Conservation (phyloP, 1,140 invertebrate species). For the Drosophila mayri region DNA sequence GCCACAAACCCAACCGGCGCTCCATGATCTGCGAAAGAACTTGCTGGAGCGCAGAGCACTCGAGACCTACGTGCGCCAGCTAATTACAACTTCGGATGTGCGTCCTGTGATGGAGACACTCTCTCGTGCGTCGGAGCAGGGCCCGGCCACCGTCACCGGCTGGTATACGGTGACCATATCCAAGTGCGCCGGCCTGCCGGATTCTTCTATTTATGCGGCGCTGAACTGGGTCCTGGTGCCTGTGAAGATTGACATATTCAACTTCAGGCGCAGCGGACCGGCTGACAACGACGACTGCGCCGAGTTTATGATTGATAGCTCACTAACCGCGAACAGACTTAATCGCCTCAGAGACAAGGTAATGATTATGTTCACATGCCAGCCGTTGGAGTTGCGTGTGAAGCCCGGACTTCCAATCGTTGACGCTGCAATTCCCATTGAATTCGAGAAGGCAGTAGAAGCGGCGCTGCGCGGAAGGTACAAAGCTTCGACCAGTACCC, state of each 20-base stretch:
- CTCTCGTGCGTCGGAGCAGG: constrained; percentile 1
- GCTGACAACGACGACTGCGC: background rate
- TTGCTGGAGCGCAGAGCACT: background rate
- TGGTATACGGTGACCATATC: constrained; percentile 48
- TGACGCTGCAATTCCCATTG: background rate
- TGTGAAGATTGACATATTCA: constrained; percentile 24
- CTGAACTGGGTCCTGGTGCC: constrained; percentile 47
- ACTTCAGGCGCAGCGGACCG: constrained; percentile 34
- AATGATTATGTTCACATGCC: constrained; percentile 6
- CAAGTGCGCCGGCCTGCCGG: constrained; percentile 20
- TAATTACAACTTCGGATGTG: background rate
- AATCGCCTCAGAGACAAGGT: constrained; percentile 25
- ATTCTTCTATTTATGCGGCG: constrained; percentile 30
- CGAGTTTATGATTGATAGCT: constrained; percentile 46
- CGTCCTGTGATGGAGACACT: constrained; percentile 15
- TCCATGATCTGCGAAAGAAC: constrained; percentile 22
- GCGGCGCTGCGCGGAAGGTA: constrained; percentile 26
- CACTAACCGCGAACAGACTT: constrained; percentile 46
- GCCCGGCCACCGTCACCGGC: constrained; percentile 22
- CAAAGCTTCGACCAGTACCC: background rate
- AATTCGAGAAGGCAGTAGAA: constrained; percentile 3
- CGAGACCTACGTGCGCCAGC: background rate
- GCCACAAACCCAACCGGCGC: too few relatives aligned
- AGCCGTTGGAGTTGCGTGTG: constrained; percentile 19
- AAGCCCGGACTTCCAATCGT: constrained; percentile 15